Evolutionary conservation across 1,140 invertebrate species (phyloP).

Genomic region (Octopus sinensis): DNA sequence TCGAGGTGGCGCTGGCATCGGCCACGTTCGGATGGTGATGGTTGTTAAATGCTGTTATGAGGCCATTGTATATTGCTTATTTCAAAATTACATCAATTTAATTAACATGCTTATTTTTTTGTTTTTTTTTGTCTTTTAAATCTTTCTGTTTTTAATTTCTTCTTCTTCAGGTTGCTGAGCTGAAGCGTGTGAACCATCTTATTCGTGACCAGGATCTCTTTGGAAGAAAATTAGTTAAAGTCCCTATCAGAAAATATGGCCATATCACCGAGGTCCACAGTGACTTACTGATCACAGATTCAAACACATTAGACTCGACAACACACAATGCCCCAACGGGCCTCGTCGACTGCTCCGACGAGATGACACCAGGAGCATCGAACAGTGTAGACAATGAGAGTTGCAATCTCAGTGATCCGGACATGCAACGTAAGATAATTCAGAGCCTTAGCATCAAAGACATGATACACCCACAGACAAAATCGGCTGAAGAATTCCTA

Average conservation of each 20-base stretch:
- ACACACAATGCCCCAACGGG: not conserved
- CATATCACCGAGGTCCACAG: slow-evolving; percentile 38
- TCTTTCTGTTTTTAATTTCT: slow-evolving; percentile 1
- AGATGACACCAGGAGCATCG: not conserved
- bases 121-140: not conserved
- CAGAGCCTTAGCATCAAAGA: slow-evolving; percentile 46
- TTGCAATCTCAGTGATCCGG: slow-evolving; percentile 41
- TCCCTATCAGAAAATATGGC: slow-evolving; percentile 44
- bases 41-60: no score
- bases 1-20: no score
- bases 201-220: slow-evolving; percentile 52
- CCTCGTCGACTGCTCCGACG: slow-evolving; percentile 7
- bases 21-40: no score
- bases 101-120: no score
- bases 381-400: slow-evolving; percentile 19
- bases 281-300: slow-evolving; percentile 16
- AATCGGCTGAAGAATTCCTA: slow-evolving; percentile 45
- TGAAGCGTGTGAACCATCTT: slow-evolving; percentile 50
- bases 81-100: no score
- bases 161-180: slow-evolving; percentile 45
- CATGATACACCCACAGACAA: slow-evolving; percentile 32
- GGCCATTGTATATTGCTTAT: no score
- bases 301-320: not conserved
- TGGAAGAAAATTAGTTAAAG: slow-evolving; percentile 43
- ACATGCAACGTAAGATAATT: slow-evolving; percentile 40